Evolutionary conservation across 1,140 invertebrate genomes (phyloP).

Genomic region (Ooceraea biroi): DNA sequence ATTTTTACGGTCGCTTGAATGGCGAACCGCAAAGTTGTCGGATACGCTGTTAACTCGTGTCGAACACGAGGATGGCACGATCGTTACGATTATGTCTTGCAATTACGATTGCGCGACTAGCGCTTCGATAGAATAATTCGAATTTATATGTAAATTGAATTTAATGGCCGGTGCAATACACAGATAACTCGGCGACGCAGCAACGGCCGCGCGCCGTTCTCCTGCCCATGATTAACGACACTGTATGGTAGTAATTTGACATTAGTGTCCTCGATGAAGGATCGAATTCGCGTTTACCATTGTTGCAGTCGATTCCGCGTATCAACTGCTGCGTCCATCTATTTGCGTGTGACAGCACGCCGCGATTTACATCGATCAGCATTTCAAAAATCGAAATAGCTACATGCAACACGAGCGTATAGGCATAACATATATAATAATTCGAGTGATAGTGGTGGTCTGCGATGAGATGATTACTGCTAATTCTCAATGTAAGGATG

Average conservation of each 20-base stretch:
- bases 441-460: constrained; percentile 9
- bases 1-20: constrained; percentile 50
- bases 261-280: constrained; percentile 75
- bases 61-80: constrained; percentile 51
- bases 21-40: constrained; percentile 34
- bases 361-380: constrained; percentile 55
- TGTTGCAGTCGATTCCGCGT: constrained; percentile 64
- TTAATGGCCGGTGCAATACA: constrained; percentile 77
- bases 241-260: constrained; percentile 78
- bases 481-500: not conserved
- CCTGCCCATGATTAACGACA: constrained; percentile 75
- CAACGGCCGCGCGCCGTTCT: constrained; percentile 59
- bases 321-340: constrained; percentile 49
- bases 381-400: constrained; percentile 52
- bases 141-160: constrained; percentile 84
- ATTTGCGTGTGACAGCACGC: constrained; percentile 43
- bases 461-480: not conserved
- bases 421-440: not conserved
- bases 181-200: constrained; percentile 73
- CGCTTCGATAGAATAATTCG: constrained; percentile 80
- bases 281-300: constrained; percentile 74
- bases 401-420: not conserved
- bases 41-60: constrained; percentile 20
- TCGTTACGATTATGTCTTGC: constrained; percentile 76
- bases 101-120: constrained; percentile 76